A percentile compares a stretch with the other conserved stretches of the same genome.
These are phyloP conservation scores for Cerastoderma edule DNA, from an alignment of 2,888 invertebrate genomes.

Conservation along the genomic window DNA sequence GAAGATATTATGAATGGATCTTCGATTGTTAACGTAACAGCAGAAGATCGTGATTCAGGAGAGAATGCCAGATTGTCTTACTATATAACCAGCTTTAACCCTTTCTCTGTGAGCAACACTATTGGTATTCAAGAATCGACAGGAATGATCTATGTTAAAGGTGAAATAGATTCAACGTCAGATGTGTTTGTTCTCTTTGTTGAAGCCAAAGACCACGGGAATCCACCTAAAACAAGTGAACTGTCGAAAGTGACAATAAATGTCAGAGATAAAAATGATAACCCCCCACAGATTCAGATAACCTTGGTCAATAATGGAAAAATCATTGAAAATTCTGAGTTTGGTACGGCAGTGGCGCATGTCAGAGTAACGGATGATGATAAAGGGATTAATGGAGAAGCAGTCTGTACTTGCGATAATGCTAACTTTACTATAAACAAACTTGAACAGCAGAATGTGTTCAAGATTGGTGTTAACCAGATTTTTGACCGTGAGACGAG, in stretches of 20 bases:
- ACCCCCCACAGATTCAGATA: conserved; percentile 92
- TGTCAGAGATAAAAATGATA: conserved; percentile 91
- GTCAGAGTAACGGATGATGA: conserved; percentile 88
- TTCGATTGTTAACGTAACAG: conserved; percentile 86
- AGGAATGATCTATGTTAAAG: conserved; percentile 56
- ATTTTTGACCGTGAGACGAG: conserved; percentile 72
- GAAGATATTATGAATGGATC: conserved; percentile 66
- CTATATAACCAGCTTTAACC: conserved; percentile 34
- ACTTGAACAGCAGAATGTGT: conserved; percentile 61
- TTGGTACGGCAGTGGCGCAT: conserved; percentile 96
- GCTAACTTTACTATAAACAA: conserved; percentile 47
- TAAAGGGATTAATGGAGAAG: conserved; percentile 73
- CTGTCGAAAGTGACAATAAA: conserved; percentile 82
- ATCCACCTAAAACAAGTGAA: conserved; percentile 44
- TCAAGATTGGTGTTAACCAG: conserved; percentile 84
- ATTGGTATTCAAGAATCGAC: conserved; percentile 48
- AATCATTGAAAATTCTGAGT: conserved; percentile 88
- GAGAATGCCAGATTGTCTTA: conserved; percentile 86
- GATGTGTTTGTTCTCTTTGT: conserved; percentile 48
- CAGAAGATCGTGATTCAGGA: conserved; percentile 93
- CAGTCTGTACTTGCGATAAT: conserved; percentile 69
- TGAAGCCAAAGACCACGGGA: conserved; percentile 62
- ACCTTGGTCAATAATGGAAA: conserved; percentile 87
- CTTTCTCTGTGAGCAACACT: conserved; percentile 22
- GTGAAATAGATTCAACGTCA: conserved; percentile 35